Evolutionary conservation across 2,797 vertebrate genomes (phyloP).

Genomic region (Siniperca undulata): DNA sequence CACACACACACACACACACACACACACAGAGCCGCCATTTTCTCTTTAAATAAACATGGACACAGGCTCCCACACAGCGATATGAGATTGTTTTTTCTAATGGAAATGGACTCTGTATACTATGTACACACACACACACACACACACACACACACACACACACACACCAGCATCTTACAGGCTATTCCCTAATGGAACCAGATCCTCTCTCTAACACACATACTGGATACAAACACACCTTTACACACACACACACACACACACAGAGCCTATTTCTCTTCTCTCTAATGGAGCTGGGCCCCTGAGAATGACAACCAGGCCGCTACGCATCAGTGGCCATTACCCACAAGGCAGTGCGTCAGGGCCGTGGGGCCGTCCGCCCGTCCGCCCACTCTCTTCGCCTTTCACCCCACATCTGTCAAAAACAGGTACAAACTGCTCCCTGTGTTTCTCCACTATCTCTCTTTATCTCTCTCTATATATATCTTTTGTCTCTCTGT

Average conservation of each 20-base stretch:
- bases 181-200: constrained; percentile 54
- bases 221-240: constrained; percentile 11
- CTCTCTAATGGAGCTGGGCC: constrained; percentile 74
- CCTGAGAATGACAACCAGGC: constrained; percentile 76
- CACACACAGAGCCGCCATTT: background rate
- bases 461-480: constrained; percentile 14
- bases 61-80: background rate
- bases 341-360: constrained; percentile 77
- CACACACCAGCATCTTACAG: constrained; percentile 27
- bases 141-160: constrained; percentile 16
- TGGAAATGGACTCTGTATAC: constrained; percentile 31
- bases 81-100: constrained; percentile 27
- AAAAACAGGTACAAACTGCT: constrained; percentile 65
- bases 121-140: constrained; percentile 4
- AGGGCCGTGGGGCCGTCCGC: constrained; percentile 56
- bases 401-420: constrained; percentile 78
- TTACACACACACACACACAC: constrained; percentile 41
- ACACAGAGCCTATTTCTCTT: constrained; percentile 57
- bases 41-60: constrained; percentile 46
- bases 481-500: background rate
- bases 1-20: constrained; percentile 11
- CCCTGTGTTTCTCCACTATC: constrained; percentile 26
- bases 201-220: constrained; percentile 36
- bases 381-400: constrained; percentile 57
- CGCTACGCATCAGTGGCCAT: constrained; percentile 74